Evolutionary conservation across 2,797 vertebrate genomes (phyloP).

Genomic region (Acanthiza pusilla): DNA sequence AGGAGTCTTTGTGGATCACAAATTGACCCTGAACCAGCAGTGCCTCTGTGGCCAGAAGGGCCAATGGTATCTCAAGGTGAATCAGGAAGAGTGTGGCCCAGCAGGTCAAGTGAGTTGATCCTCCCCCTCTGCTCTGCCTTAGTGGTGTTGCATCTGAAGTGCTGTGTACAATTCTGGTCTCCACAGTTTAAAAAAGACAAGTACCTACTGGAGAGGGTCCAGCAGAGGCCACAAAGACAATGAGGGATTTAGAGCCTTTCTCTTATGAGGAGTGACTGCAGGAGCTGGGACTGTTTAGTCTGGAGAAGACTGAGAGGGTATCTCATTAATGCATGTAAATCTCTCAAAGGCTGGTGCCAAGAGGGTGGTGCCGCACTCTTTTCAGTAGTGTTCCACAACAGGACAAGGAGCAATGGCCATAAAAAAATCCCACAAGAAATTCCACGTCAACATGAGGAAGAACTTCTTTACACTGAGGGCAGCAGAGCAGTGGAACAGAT

Average conservation of each 20-base stretch:
- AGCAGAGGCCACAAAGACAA: neutral
- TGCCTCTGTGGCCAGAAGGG: no score
- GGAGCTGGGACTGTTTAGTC: neutral
- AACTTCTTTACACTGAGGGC: neutral
- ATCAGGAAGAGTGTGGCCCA: neutral
- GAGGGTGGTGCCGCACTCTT: neutral
- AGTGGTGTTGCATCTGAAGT: neutral
- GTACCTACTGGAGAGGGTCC: neutral
- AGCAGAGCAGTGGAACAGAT: neutral
- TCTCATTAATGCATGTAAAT: neutral
- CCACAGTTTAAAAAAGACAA: neutral
- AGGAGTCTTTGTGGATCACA: neutral
- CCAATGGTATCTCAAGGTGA: rapidly evolving
- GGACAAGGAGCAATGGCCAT: neutral
- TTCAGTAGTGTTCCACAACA: neutral
- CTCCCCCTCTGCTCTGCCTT: neutral
- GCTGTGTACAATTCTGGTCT: neutral
- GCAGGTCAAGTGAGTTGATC: neutral
- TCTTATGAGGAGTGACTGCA: neutral
- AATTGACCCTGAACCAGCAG: neutral
- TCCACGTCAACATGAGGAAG: neutral
- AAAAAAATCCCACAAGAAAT: neutral
- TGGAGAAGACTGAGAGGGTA: neutral
- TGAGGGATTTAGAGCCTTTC: neutral
- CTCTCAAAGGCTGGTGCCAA: neutral